Conservation (phyloP, 2,797 vertebrate species). For the Clarias laeviceps region DNA sequence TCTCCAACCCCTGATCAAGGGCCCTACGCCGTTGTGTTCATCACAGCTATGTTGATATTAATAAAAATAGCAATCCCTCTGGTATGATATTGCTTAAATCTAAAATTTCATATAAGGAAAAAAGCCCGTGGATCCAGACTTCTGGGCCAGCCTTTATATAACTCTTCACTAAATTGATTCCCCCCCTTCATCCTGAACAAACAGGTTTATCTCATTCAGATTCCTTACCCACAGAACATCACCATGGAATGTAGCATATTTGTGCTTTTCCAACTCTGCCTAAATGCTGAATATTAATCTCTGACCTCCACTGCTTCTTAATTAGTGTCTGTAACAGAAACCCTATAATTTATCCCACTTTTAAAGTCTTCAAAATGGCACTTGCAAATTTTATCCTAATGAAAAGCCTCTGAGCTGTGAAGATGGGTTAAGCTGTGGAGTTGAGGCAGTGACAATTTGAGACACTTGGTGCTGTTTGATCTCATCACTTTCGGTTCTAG, state of each 20-base stretch:
- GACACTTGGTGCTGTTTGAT: constrained; percentile 61
- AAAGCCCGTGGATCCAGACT: no score
- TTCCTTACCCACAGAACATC: not conserved
- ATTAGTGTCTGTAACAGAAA: constrained; percentile 8
- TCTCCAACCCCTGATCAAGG: no score
- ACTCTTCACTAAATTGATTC: not conserved
- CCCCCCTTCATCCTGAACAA: not conserved
- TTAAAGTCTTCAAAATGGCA: not conserved
- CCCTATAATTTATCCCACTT: not conserved
- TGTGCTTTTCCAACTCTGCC: not conserved
- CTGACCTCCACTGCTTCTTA: not conserved
- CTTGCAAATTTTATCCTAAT: not conserved
- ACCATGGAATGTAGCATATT: not conserved
- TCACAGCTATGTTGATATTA: no score
- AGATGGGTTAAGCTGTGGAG: constrained; percentile 21
- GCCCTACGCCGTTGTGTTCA: no score
- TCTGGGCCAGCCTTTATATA: no score
- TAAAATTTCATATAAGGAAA: no score
- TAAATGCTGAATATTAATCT: not conserved
- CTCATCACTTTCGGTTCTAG: constrained; percentile 53
- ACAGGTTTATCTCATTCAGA: constrained; percentile 3
- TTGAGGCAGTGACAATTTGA: constrained; percentile 55
- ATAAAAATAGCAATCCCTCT: no score
- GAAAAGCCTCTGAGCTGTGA: constrained; percentile 22
- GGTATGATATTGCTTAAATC: no score